Base-by-base conservation (phyloP, 2,888 invertebrate genomes). In the Iphiclides podalirius region DNA sequence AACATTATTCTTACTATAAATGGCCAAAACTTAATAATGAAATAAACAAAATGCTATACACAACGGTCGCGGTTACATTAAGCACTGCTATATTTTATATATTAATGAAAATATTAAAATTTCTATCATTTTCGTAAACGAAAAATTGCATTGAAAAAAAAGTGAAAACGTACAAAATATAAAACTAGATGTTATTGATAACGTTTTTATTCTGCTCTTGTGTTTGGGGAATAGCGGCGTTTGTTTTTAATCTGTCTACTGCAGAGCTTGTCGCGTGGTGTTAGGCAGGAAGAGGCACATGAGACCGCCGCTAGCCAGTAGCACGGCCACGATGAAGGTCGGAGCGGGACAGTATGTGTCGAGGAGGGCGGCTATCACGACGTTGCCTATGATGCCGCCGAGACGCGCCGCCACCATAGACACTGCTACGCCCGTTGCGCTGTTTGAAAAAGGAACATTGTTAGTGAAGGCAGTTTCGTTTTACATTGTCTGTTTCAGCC, bases 291-390 rank as follows among this genome's bases (percentile, higher is more conserved):
- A 92, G 70, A 97, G 91, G 80, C 96, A 95, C 88, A 95, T 92
- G 57, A 97, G 90, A 53, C 97, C 97, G 73, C 97, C 97, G 67
- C 96, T 92, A 63, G 95, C 94, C 57, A 97, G 91, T 56, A 97
- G 91, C 20, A 90, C 92, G 58, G 97, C 96, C 40, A 97, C 96
- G 60, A 97, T 94, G 80, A 97, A 95, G 59, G 97, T 96, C 44
- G 98, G 97, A 55, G 97, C 94, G 28, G 96, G 96, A 86, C 97
- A 98, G 82, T 95, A 95, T 60, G 93, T 89, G 84, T 97, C 96
- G 60, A 97, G 89, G 46, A 98, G 88, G 54, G 94, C 92, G 17
- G 97, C 97, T 66, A 98, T 97, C 52, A 96, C 95, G 62, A 97
- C 92, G 81, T 95, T 95, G 47, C 95, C 96, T 65, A 89, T 87